Evolutionary conservation across 2,113 vertebrate species (phyloP), one percentile per base, ranked within the genome.

Genomic region (Gasterosteus nipponicus): DNA sequence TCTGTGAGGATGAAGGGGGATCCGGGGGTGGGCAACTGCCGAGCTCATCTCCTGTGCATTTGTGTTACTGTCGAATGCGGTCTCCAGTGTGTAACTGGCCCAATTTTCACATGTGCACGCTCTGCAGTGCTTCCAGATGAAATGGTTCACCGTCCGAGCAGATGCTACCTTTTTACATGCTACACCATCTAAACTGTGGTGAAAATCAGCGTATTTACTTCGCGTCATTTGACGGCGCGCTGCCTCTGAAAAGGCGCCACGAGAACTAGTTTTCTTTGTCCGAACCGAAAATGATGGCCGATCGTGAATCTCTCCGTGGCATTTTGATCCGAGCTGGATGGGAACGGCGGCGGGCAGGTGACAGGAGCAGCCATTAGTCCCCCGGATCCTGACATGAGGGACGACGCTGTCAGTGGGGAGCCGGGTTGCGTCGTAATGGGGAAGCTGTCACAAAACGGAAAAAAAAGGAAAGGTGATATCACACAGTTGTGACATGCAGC

Each of bases 1-100:
- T 85, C 66, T 71, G 75, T 31, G 71, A 77, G 49, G 46, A 74
- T 75, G 54, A 59, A 57, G 73, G 47, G 74, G 65, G 61, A 77
- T 86, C 64, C 75, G 82, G 73, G 75, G 83, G 81, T 69, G 69
- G 77, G 85, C 68, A 62, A 65, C 77, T 84, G 75, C 78, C 56
- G 84, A 53, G 71, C 77, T 81, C 69, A 65, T 84, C 70, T 73
- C 61, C 39, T 11, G 64, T 75, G 77, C 38, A 47, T 81, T 80
- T 64, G 35, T 67, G 63, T 81, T 86, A 26, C 22, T 26, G 22
- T 82, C 56, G 51, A 69, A 64, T 79, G 58, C 58, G 51, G 79
- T 58, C 73, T 31, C 56, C 62, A 73, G 77, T 78, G 74, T 71
- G 31, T 70, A 71, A 82, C 56, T 75, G 74, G 42, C 65, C 81